A percentile compares a stretch with the other conserved stretches of the same genome.
These are phyloP conservation scores for Lipophrys pholis DNA, from an alignment of 2,113 vertebrate genomes.

Conservation along the genomic window DNA sequence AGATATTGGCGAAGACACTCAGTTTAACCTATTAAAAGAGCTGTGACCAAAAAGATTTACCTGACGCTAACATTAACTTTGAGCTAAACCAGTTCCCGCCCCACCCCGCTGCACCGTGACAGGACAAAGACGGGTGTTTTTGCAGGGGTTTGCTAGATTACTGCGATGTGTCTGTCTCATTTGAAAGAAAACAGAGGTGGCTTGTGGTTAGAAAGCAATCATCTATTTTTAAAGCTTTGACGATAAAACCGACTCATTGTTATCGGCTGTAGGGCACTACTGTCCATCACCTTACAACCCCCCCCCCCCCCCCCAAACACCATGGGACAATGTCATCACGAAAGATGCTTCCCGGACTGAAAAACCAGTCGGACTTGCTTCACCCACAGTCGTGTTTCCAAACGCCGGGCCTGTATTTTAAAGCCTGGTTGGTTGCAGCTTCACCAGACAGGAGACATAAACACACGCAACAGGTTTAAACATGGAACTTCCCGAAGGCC, in stretches of 20 bases:
- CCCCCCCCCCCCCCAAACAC: no score
- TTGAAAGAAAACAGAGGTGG: not conserved
- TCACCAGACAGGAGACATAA: constrained; percentile 78
- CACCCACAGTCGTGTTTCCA: constrained; percentile 49
- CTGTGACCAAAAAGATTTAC: not conserved
- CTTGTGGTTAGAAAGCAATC: constrained; percentile 15
- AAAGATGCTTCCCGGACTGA: constrained; percentile 40
- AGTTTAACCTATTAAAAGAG: no score
- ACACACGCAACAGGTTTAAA: constrained; percentile 63
- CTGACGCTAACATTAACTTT: not conserved
- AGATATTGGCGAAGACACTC: no score
- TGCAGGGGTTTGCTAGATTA: constrained; percentile 33
- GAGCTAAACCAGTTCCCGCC: constrained; percentile 28
- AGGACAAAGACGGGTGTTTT: constrained; percentile 13
- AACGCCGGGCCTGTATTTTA: constrained; percentile 15
- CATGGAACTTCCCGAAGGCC: constrained; percentile 67
- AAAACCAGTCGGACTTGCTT: constrained; percentile 50
- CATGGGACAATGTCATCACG: constrained; percentile 50
- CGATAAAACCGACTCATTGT: constrained; percentile 5
- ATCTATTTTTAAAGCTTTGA: not conserved
- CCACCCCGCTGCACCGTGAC: constrained; percentile 14
- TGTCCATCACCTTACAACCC: no score
- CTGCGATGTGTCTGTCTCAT: constrained; percentile 10
- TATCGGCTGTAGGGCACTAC: not conserved
- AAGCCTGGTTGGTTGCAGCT: constrained; percentile 45